These are phyloP conservation scores for Ectemnius cavifrons DNA, from an alignment of 2,888 invertebrate genomes.

Conservation along the genomic window DNA sequence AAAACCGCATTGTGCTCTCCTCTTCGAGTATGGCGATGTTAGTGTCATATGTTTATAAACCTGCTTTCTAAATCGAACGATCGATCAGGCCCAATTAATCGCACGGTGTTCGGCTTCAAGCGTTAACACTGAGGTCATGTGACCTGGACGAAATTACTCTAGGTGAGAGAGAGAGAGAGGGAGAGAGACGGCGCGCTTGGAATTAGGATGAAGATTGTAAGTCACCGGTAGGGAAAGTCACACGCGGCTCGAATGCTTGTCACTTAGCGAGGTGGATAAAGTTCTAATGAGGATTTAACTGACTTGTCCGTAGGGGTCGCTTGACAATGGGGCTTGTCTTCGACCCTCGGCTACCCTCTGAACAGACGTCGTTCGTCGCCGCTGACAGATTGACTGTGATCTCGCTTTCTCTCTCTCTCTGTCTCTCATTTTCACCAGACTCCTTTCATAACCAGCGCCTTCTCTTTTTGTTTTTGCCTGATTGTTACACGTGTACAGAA, in stretches of 20 bases:
- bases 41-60: no score
- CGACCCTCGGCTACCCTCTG: slow-evolving; percentile 60
- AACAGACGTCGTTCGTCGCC: slow-evolving; percentile 58
- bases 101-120: no score
- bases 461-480: not conserved
- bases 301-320: slow-evolving; percentile 65
- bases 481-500: slow-evolving; percentile 23
- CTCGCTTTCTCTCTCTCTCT: slow-evolving; percentile 12
- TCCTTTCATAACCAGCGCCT: slow-evolving; percentile 17
- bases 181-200: no score
- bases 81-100: no score
- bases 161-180: no score
- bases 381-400: slow-evolving; percentile 66
- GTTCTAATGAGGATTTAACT: slow-evolving; percentile 72
- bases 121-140: no score
- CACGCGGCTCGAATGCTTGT: slow-evolving; percentile 31
- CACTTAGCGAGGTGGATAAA: slow-evolving; percentile 55
- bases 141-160: no score
- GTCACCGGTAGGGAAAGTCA: no score
- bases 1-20: not conserved
- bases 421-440: slow-evolving; percentile 49
- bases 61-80: no score
- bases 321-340: slow-evolving; percentile 66
- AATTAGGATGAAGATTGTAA: no score
- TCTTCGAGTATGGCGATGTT: not conserved